Base-by-base conservation (phyloP, 1,140 invertebrate species). In the Cotesia vestalis region DNA sequence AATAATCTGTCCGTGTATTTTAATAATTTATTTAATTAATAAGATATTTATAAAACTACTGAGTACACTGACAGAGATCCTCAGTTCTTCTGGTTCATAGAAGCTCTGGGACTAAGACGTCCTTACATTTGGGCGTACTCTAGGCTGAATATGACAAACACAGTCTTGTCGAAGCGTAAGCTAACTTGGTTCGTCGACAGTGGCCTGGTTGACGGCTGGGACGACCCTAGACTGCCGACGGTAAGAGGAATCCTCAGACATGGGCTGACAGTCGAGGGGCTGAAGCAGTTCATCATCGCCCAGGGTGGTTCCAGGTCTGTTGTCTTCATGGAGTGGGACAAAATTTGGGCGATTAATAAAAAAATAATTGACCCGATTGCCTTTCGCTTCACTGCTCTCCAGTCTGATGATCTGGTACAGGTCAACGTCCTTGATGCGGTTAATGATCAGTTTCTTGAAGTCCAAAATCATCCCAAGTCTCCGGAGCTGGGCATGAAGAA, bases 271-370 rank as follows among this genome's bases (percentile, higher is more conserved):
- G 96, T 99, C 12, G 95, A 98, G 83, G 98, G 96, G 1, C 87
- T 99, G 5, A 95, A 96, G 78, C 95, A 99, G 87, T 99, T 99
- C 81, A 99, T 99, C 77, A 92, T 98, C 51, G 96, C 98, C n/a
- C 98, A 99, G 89, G 98, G 98, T 61, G 99, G 97, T 57, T 99
- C 97, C 27, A 90, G 94, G 76, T 96, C 97, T 8, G 96, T 99
- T 3, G 97, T 98, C 1, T 96, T 97, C 80, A 99, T 99, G 98
- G 97, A 99, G 83, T 99, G 98, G 98, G 98, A 99, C 84, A 99
- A 99, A 88, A 98, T 99, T 75, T 99, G 98, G 98, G 91, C 98
- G 8, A 96, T 99, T 78, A 99, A 99, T 83, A 99, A 98, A 85
- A 99, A 99, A 90, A 93, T 94, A 9, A 85, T 87, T 17, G 85